These are phyloP conservation scores for Argynnis bischoffii DNA, from an alignment of 2,888 invertebrate species.

Conservation along the genomic window DNA sequence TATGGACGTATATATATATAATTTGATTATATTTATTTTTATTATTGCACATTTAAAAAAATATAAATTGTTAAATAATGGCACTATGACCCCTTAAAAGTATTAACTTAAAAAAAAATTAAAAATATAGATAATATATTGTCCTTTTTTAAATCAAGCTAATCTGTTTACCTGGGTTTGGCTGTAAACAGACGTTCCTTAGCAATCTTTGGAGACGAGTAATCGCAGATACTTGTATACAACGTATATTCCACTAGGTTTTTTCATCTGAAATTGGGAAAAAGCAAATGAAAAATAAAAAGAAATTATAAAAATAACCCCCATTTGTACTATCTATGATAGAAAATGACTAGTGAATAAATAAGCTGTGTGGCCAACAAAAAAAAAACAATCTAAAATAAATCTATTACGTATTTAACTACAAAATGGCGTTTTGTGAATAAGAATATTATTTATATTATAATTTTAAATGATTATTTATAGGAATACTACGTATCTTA, in stretches of 20 bases:
- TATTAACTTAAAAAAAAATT: background rate
- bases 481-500: conserved; percentile 9
- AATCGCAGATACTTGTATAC: conserved; percentile 56
- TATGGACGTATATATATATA: background rate
- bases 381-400: background rate
- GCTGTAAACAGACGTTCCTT: conserved; percentile 33
- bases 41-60: conserved; percentile 7
- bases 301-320: background rate
- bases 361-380: conserved; percentile 11
- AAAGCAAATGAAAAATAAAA: conserved; percentile 38
- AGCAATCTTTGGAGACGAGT: conserved; percentile 49
- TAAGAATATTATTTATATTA: background rate
- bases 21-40: background rate
- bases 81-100: background rate
- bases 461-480: conserved; percentile 17
- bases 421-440: background rate
- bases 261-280: conserved; percentile 63
- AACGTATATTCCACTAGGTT: conserved; percentile 48
- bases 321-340: background rate
- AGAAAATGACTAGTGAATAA: conserved; percentile 8
- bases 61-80: background rate
- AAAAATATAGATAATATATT: background rate
- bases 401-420: background rate
- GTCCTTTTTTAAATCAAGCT: background rate
- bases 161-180: conserved; percentile 28